Conservation (phyloP, 2,113 vertebrate species). For the Ciconia boyciana region DNA sequence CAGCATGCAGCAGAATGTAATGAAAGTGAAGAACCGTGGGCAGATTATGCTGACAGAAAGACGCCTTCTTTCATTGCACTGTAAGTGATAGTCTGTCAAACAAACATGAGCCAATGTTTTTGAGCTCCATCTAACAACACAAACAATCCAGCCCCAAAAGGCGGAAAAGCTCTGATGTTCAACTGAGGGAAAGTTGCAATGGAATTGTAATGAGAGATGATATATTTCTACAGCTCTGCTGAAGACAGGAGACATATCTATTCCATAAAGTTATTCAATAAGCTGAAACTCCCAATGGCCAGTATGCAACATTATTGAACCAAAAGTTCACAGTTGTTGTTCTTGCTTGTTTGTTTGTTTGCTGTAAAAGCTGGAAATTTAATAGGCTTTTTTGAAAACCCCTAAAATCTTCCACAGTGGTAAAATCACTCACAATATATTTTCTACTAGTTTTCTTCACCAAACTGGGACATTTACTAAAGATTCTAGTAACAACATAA, state of each 20-base stretch:
- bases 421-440: background rate
- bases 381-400: background rate
- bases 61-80: background rate
- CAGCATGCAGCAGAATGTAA: conserved; percentile 39
- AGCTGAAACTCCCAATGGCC: background rate
- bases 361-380: background rate
- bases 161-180: background rate
- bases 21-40: conserved; percentile 39
- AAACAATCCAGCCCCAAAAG: background rate
- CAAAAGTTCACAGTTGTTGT: background rate
- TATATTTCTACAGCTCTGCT: background rate
- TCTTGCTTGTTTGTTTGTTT: background rate
- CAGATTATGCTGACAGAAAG: conserved; percentile 23
- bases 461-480: background rate
- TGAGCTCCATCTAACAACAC: background rate
- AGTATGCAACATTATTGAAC: background rate
- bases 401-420: background rate
- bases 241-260: background rate
- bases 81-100: conserved; percentile 31
- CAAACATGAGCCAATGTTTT: background rate
- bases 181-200: background rate
- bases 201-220: background rate
- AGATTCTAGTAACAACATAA: background rate
- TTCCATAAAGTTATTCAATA: background rate
- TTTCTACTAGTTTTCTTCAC: background rate